phyloP scores from a whole-genome alignment of 2,888 invertebrate species.

The Bimastos eiseni region DNA sequence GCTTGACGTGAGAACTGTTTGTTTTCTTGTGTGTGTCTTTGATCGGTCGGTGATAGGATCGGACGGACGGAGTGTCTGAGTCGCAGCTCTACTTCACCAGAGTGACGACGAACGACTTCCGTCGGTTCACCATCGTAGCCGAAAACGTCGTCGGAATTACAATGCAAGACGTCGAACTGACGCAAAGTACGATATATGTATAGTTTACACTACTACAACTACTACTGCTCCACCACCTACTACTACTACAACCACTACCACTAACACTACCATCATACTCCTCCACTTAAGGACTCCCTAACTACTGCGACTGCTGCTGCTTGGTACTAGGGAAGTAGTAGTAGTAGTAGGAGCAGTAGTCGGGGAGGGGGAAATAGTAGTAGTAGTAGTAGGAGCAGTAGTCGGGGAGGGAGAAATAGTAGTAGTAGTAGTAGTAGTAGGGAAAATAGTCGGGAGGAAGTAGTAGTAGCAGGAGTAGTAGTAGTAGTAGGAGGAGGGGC shows the following conservation, averaged over 20 bases:
- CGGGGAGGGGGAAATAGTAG: too few relatives aligned
- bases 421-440: too few relatives aligned
- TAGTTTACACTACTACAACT: not conserved
- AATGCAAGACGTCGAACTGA: constrained; percentile 30
- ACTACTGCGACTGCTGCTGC: constrained; percentile 32
- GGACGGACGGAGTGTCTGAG: constrained; percentile 29
- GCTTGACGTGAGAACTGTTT: not conserved
- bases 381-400: too few relatives aligned
- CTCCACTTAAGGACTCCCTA: constrained; percentile 8
- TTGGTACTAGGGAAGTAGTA: too few relatives aligned
- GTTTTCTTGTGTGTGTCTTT: not conserved
- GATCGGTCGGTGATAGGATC: not conserved
- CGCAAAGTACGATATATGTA: not conserved
- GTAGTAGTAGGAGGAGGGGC: too few relatives aligned
- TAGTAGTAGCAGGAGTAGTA: too few relatives aligned
- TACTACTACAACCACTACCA: constrained; percentile 27
- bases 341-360: too few relatives aligned
- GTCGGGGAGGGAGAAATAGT: too few relatives aligned
- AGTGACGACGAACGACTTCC: constrained; percentile 15
- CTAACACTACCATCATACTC: constrained; percentile 29
- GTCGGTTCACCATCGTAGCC: constrained; percentile 29
- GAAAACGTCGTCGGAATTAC: constrained; percentile 32
- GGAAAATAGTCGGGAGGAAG: too few relatives aligned
- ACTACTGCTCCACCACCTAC: constrained; percentile 22
- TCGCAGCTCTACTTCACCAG: constrained; percentile 25